phyloP scores from a whole-genome alignment of 2,888 invertebrate species.

The Petrophora chlorosata region DNA sequence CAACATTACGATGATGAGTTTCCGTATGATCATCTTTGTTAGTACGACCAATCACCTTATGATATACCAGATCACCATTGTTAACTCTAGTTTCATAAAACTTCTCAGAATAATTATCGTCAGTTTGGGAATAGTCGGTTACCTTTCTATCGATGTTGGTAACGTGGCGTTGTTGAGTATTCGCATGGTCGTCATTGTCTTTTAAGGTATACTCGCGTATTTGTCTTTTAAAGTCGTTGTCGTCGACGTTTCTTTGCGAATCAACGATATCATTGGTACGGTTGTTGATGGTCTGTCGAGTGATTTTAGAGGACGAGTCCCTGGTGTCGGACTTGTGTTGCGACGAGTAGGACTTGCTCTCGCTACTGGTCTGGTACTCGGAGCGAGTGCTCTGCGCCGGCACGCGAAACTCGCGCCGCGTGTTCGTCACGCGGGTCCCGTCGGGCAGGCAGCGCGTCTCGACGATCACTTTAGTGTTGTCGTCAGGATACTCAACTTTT shows the following conservation, averaged over 20 bases:
- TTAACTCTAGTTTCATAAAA: constrained; percentile 20
- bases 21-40: constrained; percentile 37
- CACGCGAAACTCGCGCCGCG: constrained; percentile 85
- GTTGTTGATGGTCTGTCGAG: constrained; percentile 49
- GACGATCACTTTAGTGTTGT: constrained; percentile 86
- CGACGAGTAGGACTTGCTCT: constrained; percentile 58
- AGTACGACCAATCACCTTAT: constrained; percentile 35
- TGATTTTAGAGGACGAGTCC: constrained; percentile 55
- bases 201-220: constrained; percentile 40
- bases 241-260: constrained; percentile 65
- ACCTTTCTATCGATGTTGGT: constrained; percentile 36
- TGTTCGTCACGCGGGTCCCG: constrained; percentile 87
- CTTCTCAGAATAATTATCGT: constrained; percentile 36
- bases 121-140: constrained; percentile 36
- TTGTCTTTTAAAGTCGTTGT: constrained; percentile 59
- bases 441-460: constrained; percentile 87
- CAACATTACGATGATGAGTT: constrained; percentile 33
- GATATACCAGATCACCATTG: constrained; percentile 40
- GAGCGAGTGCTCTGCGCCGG: constrained; percentile 63
- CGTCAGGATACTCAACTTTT: constrained; percentile 85
- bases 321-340: constrained; percentile 54
- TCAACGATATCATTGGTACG: constrained; percentile 42
- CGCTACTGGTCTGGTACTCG: constrained; percentile 61
- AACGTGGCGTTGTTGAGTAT: constrained; percentile 35
- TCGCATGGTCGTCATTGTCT: constrained; percentile 40